A percentile compares a stretch with the other conserved stretches of the same genome.
phyloP scores from a whole-genome alignment of 2,797 vertebrate genomes.

The Sebastes matsubarae region DNA sequence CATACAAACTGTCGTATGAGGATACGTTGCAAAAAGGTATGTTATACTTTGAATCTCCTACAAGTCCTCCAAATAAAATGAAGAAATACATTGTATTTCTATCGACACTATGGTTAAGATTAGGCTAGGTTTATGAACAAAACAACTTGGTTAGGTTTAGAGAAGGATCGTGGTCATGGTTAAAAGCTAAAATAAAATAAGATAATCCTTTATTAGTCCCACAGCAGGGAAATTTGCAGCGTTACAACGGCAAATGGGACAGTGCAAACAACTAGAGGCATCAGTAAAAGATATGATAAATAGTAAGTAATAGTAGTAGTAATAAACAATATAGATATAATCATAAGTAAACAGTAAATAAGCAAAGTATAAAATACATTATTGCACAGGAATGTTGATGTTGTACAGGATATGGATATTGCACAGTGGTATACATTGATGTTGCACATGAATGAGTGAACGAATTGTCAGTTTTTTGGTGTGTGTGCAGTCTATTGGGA shows the following conservation, averaged over 20 bases:
- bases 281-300: too few relatives aligned
- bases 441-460: not conserved
- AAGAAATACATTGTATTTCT: not conserved
- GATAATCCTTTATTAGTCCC: not conserved
- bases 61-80: not conserved
- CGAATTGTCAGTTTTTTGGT: not conserved
- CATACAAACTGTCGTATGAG: too few relatives aligned
- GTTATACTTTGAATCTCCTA: not conserved
- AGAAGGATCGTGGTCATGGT: not conserved
- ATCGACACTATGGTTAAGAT: not conserved
- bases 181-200: not conserved
- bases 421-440: too few relatives aligned
- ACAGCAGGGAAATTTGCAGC: too few relatives aligned
- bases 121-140: not conserved
- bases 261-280: too few relatives aligned
- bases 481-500: not conserved
- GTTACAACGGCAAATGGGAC: too few relatives aligned
- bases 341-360: too few relatives aligned
- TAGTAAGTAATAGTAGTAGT: too few relatives aligned
- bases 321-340: not conserved
- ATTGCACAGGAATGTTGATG: too few relatives aligned
- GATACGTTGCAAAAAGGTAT: not conserved
- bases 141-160: not conserved
- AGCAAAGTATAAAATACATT: too few relatives aligned
- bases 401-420: too few relatives aligned